Base-by-base conservation (phyloP, 2,797 vertebrate species). In the Neosalanx taihuensis region DNA sequence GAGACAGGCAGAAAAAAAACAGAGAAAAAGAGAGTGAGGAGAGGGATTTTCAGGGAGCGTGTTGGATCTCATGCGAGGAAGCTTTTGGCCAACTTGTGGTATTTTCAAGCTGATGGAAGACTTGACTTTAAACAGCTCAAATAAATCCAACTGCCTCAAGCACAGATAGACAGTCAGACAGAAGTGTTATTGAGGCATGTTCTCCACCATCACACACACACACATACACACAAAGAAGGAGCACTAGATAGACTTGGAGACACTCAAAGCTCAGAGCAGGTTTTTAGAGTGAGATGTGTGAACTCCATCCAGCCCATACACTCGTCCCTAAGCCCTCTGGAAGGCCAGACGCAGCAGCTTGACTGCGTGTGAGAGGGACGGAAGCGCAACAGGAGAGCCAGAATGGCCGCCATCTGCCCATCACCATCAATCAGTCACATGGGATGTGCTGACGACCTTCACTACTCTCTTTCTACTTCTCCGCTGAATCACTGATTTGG, bases 181-280 rank as follows among this genome's bases (percentile, higher is more conserved):
- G 76, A 69, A 76, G 76, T 31, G 56, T 37, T 72, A 64, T 71
- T 80, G 68, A 71, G 83, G 71, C 74, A 70, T 79, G 85, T 80
- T 80, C 70, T 73, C 70, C 56, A 74, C 70, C 56, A 74, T 74
- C 70, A 75, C 56, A 79, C 70, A 67, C 75, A 59, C 67, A 69
- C 73, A 41, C 41, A 60, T 74, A 79, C 76, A 79, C 79, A 84
- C 66, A 73, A 29, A 35, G 63, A 73, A 58, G 61, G 66, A 53
- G 26, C 1, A 9, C 2, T 13, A 67, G 26, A 67, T 3, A 63
- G 15, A 49, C 46, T 41, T 66, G 46, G 64, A 13, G 41, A 66
- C 17, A 20, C 64, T 66, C 41, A 66, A 15, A 51, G 10, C 9
- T 56, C 51, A 26, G 35, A 41, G 15, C 63, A 37, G 9, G 31